Evolutionary conservation across 1,140 invertebrate species (phyloP), one percentile per base, ranked within the genome.

Genomic region (Aphaenogaster floridana): DNA sequence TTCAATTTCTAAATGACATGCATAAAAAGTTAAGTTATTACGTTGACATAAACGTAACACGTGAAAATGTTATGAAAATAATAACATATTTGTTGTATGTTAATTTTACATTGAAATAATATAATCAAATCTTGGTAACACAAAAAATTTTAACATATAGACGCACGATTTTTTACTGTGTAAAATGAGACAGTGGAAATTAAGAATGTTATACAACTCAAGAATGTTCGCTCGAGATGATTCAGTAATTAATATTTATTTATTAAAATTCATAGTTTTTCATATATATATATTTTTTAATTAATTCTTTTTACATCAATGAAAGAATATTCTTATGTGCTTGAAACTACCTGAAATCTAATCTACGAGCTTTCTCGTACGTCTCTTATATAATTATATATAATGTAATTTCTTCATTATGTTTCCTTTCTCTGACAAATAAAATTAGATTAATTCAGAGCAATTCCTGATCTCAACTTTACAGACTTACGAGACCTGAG

Each of bases 341-440:
- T 72, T 28, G 0, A 61, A 6, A 15, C 13, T 21, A 54, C 3
- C 7, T 39, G 64, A n/a, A 7, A 54, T 72, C n/a, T 45, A 39
- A 34, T 63, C 9, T 7, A 6, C 2, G 17, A 39, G 3, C 17
- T 69, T 28, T 50, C 28, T 28, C 28, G 28, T 28, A 28, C 28
- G 34, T 54, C 8, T 34, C 9, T 72, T 72, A 72, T 72, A 52
- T 36, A n/a, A 72, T 72, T 72, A 72, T 54, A 66, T 64, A 36
- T 52, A 15, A 52, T 52, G 15, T 17, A 72, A 34, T 52, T 52
- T 52, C 15, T 72, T 52, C 2, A 71, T 17, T 74, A 42, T n/a
- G 5, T n/a, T 74, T 54, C 17, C 6, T 69, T 42, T 21, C n/a
- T 74, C 6, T 39, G 34, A 7, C 1, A 15, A 1, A 57, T 74